A percentile compares a stretch with the other conserved stretches of the same genome.
phyloP scores from a whole-genome alignment of 1,140 invertebrate species.

The Papilio polytes region DNA sequence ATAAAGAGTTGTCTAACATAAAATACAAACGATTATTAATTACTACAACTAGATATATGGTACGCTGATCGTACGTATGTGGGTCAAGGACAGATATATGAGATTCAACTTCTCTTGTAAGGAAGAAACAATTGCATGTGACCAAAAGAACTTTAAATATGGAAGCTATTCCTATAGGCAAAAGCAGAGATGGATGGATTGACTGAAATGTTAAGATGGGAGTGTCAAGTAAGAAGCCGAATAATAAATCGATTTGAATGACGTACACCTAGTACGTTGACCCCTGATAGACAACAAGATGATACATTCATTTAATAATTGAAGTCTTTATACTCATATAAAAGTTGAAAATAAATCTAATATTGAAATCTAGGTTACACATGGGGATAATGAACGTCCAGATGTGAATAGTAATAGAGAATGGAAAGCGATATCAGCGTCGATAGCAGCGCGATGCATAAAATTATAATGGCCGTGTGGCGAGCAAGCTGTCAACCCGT shows the following conservation, averaged over 20 bases:
- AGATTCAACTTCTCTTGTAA: too few relatives aligned
- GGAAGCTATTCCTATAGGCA: too few relatives aligned
- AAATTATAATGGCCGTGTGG: constrained; percentile 24
- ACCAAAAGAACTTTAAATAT: too few relatives aligned
- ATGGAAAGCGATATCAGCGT: constrained; percentile 16
- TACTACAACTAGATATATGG: background rate
- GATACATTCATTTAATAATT: background rate
- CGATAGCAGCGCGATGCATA: constrained; percentile 25
- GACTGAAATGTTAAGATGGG: too few relatives aligned
- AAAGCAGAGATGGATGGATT: too few relatives aligned
- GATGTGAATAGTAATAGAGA: constrained; percentile 18
- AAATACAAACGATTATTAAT: background rate
- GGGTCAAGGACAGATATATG: too few relatives aligned
- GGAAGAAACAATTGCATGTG: too few relatives aligned
- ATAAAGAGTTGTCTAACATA: background rate
- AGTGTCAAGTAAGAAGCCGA: too few relatives aligned
- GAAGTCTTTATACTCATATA: background rate
- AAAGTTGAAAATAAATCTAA: constrained; percentile 1
- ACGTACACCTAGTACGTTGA: too few relatives aligned
- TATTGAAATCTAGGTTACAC: background rate
- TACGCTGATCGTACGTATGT: too few relatives aligned
- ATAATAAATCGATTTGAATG: too few relatives aligned
- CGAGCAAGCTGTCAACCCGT: constrained; percentile 22
- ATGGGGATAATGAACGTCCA: constrained; percentile 14
- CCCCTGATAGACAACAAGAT: too few relatives aligned